These are phyloP conservation scores for Malacoraja senta DNA, from an alignment of 2,797 vertebrate genomes.

Conservation along the genomic window DNA sequence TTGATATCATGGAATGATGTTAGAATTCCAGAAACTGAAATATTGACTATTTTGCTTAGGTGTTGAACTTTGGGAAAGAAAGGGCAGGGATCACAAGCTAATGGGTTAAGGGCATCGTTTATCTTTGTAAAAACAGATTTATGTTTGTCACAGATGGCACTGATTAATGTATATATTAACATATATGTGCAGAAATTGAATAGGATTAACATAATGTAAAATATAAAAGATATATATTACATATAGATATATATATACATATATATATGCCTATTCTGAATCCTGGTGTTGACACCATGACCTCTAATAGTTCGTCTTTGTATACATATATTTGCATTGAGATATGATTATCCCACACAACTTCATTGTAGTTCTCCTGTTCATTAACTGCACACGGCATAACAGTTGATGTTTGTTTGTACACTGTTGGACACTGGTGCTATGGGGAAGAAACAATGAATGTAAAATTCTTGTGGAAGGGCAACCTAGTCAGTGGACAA, in stretches of 20 bases:
- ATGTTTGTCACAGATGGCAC: constrained; percentile 55
- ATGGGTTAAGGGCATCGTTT: neutral
- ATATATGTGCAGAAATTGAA: constrained; percentile 47
- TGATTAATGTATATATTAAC: constrained; percentile 58
- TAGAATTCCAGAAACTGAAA: constrained; percentile 18
- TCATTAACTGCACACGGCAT: constrained; percentile 23
- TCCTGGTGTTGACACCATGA: constrained; percentile 34
- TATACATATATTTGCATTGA: constrained; percentile 19
- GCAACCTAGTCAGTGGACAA: neutral
- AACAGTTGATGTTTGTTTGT: constrained; percentile 25
- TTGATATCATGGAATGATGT: neutral
- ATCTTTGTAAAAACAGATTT: constrained; percentile 42
- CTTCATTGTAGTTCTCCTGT: constrained; percentile 17
- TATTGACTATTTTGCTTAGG: neutral
- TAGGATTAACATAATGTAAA: constrained; percentile 33
- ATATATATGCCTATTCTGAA: constrained; percentile 62
- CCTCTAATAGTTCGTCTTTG: constrained; percentile 33
- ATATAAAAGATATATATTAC: constrained; percentile 45
- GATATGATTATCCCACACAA: constrained; percentile 15
- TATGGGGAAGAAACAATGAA: constrained; percentile 31
- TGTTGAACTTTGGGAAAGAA: neutral
- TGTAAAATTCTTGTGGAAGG: constrained; percentile 33
- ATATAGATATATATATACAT: constrained; percentile 51
- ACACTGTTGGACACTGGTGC: constrained; percentile 12
- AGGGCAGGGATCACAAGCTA: neutral